Percentiles rank a stretch among this genome's conserved stretches.
Conservation (phyloP, 2,888 invertebrate species). For the Trichopria drosophilae region DNA sequence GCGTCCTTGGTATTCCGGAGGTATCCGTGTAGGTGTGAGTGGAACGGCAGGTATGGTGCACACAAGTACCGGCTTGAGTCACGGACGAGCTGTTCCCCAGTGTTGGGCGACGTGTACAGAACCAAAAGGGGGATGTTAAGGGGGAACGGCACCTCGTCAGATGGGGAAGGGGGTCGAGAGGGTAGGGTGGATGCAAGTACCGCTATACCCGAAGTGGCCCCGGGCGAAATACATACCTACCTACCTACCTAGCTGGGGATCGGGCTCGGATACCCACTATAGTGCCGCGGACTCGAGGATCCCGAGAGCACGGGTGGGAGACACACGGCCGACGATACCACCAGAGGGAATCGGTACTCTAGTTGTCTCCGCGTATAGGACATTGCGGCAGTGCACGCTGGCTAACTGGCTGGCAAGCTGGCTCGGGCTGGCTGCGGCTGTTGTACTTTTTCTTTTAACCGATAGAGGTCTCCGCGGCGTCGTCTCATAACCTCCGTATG, state of each 20-base stretch:
- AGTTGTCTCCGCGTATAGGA: too few species aligned
- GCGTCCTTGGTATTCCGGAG: background rate
- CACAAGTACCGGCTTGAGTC: background rate
- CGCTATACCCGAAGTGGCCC: slow-evolving; percentile 55
- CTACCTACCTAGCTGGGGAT: slow-evolving; percentile 53
- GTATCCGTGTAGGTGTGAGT: background rate
- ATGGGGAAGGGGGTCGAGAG: slow-evolving; percentile 36
- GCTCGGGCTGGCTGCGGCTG: too few species aligned
- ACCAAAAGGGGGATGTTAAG: slow-evolving; percentile 20
- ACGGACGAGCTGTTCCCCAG: background rate
- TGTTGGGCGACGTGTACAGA: background rate
- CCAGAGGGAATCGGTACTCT: too few species aligned
- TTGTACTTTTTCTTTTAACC: too few species aligned
- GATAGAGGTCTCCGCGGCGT: too few species aligned
- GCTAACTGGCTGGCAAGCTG: too few species aligned
- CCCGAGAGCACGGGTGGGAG: too few species aligned
- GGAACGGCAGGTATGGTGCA: background rate
- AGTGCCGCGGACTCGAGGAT: too few species aligned
- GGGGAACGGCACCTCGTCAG: slow-evolving; percentile 28
- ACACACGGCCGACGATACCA: too few species aligned
- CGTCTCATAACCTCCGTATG: too few species aligned
- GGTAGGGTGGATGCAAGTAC: slow-evolving; percentile 50
- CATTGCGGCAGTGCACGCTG: too few species aligned
- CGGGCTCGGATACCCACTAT: too few species aligned
- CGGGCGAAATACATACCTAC: slow-evolving; percentile 56